phyloP scores from a whole-genome alignment of 2,888 invertebrate genomes.

The Tetramorium bicarinatum region DNA sequence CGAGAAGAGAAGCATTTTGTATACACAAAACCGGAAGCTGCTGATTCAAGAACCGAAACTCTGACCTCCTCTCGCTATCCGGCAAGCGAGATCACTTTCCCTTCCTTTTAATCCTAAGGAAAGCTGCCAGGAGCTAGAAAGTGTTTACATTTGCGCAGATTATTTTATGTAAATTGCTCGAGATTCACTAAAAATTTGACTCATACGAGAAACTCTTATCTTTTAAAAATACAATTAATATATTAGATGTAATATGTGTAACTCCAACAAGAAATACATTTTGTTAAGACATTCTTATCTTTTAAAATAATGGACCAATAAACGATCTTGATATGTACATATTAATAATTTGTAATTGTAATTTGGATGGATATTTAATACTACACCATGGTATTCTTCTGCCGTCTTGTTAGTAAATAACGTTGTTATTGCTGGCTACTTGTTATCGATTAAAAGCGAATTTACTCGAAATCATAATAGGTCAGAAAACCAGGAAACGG shows the following conservation, averaged over 20 bases:
- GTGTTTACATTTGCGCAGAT: not conserved
- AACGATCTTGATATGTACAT: not conserved
- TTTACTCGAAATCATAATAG: not conserved
- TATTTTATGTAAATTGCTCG: not conserved
- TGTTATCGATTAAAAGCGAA: not conserved
- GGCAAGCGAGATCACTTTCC: not conserved
- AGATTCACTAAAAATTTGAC: not conserved
- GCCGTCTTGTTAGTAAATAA: constrained; percentile 18
- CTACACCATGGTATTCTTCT: not conserved
- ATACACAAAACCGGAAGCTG: not conserved
- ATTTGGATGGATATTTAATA: not conserved
- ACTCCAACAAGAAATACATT: not conserved
- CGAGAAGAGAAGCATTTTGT: not conserved
- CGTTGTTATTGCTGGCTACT: not conserved
- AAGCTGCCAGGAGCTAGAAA: not conserved
- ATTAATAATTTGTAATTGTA: not conserved
- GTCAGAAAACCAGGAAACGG: not conserved
- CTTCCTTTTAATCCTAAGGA: not conserved
- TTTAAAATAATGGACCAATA: not conserved
- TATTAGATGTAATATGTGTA: not conserved
- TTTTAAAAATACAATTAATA: not conserved
- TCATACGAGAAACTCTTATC: not conserved
- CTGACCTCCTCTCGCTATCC: not conserved
- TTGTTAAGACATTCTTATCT: not conserved
- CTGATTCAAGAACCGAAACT: constrained; percentile 5